These are phyloP conservation scores for Hemibagrus guttatus DNA, from an alignment of 2,797 vertebrate species.

Conservation along the genomic window DNA sequence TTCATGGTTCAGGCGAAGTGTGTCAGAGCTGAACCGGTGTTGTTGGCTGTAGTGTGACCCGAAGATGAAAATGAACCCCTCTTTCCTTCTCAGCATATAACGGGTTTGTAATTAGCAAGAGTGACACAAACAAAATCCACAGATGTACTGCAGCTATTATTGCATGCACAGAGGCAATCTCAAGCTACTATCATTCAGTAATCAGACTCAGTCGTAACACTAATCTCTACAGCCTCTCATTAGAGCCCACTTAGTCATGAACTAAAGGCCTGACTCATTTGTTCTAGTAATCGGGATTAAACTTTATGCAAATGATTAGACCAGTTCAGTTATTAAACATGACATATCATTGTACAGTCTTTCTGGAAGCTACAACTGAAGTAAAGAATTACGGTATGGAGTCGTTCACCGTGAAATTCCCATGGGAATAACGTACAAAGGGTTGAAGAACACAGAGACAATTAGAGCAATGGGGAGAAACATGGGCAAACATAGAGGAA, in stretches of 20 bases:
- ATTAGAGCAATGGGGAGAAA: slow-evolving; percentile 6
- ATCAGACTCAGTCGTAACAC: not conserved
- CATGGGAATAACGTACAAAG: slow-evolving; percentile 28
- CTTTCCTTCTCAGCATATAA: not conserved
- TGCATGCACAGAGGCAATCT: not conserved
- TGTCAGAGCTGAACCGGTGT: slow-evolving; percentile 32
- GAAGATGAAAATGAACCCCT: slow-evolving; percentile 31
- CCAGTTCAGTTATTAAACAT: not conserved
- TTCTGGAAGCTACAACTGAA: not conserved
- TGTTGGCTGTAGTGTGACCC: slow-evolving; percentile 38
- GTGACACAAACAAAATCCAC: not conserved
- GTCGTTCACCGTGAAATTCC: slow-evolving; percentile 31
- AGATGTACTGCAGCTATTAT: not conserved
- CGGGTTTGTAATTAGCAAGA: not conserved
- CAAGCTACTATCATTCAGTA: not conserved
- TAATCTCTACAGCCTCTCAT: not conserved
- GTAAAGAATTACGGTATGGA: not conserved
- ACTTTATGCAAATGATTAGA: not conserved
- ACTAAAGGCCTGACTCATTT: slow-evolving; percentile 6
- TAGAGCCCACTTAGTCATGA: not conserved
- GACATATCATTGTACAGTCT: not conserved
- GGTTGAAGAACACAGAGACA: slow-evolving; percentile 28
- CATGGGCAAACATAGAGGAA: slow-evolving; percentile 24
- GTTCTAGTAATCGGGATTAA: not conserved
- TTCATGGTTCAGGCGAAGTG: slow-evolving; percentile 41